Percentiles rank a stretch among this genome's conserved stretches.
These are phyloP conservation scores for Plagiodera versicolora DNA, from an alignment of 2,888 invertebrate genomes.

Conservation along the genomic window DNA sequence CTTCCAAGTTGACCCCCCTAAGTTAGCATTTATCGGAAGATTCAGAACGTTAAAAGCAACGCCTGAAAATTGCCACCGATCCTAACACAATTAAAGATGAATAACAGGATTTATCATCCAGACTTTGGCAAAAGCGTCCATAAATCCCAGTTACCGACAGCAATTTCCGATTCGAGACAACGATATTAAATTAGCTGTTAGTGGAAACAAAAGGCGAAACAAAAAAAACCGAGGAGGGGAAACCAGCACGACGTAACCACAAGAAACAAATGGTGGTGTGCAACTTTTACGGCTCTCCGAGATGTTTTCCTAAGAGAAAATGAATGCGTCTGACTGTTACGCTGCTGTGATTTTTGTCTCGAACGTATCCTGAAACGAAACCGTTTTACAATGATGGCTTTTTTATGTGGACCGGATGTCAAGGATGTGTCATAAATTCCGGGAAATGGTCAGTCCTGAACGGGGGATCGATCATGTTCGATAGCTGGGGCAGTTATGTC, in stretches of 20 bases:
- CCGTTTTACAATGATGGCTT: constrained; percentile 1
- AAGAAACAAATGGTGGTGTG: constrained; percentile 10
- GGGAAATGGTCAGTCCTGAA: background rate
- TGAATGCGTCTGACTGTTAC: constrained; percentile 9
- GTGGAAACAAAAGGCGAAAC: constrained; percentile 15
- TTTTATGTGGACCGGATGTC: background rate
- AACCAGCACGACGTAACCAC: constrained; percentile 14
- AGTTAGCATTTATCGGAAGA: background rate
- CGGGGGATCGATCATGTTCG: background rate
- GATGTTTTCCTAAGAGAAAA: constrained; percentile 9
- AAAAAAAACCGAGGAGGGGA: constrained; percentile 19
- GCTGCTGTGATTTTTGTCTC: background rate
- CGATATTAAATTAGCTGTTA: constrained; percentile 21
- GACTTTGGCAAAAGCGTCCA: constrained; percentile 10
- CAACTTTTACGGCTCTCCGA: constrained; percentile 10
- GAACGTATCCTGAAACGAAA: background rate
- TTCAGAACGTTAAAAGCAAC: constrained; percentile 2
- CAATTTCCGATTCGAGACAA: constrained; percentile 19
- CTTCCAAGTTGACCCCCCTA: background rate
- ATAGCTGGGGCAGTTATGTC: background rate
- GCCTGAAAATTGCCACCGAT: constrained; percentile 4
- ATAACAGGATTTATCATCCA: constrained; percentile 15
- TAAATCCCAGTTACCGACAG: constrained; percentile 16
- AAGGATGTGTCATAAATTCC: background rate
- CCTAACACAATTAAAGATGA: constrained; percentile 14